Percentiles rank a stretch among this genome's conserved stretches.
Conservation (phyloP, 2,113 vertebrate species). For the Lepus americanus region DNA sequence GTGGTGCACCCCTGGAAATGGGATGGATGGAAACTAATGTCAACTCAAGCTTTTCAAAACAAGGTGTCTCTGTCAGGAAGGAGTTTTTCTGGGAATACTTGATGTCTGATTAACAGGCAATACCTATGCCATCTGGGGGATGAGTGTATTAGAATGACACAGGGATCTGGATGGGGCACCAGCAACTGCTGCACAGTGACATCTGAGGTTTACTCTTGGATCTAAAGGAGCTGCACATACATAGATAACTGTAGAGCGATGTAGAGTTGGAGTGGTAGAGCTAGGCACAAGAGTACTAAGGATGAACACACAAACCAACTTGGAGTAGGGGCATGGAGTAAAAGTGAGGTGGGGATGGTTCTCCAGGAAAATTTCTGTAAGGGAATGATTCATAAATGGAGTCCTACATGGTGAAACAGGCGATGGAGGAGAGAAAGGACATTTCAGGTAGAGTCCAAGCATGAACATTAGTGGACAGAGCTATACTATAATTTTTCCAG, state of each 20-base stretch:
- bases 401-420: neutral
- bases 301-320: neutral
- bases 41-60: neutral
- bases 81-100: neutral
- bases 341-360: neutral
- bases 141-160: neutral
- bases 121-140: neutral
- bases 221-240: neutral
- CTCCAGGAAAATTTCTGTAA: neutral
- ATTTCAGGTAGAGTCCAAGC: neutral
- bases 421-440: neutral
- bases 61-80: neutral
- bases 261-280: neutral
- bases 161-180: neutral
- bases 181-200: neutral
- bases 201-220: neutral
- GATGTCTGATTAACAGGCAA: neutral
- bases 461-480: neutral
- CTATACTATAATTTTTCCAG: neutral
- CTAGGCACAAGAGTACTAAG: rapidly evolving
- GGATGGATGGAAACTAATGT: neutral
- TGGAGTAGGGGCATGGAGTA: neutral
- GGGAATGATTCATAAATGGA: neutral
- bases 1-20: too few relatives aligned
- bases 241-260: neutral